phyloP scores from a whole-genome alignment of 2,888 invertebrate species.

The Aporophyla nigra region DNA sequence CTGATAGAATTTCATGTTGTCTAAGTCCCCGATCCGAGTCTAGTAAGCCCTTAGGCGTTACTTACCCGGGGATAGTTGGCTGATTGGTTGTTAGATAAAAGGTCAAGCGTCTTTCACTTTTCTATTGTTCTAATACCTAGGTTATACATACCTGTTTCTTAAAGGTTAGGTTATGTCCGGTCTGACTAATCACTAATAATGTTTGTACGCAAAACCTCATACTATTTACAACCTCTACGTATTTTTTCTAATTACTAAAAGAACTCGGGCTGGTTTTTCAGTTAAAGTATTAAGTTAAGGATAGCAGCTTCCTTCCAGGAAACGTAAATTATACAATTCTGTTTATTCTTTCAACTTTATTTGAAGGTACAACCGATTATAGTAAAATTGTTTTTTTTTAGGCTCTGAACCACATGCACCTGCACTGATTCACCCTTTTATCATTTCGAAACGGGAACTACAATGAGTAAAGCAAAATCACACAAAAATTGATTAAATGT shows the following conservation, averaged over 20 bases:
- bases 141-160: not conserved
- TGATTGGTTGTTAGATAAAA: constrained; percentile 7
- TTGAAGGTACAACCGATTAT: too few relatives aligned
- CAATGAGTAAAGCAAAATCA: constrained; percentile 43
- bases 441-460: constrained; percentile 46
- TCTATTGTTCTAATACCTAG: constrained; percentile 7
- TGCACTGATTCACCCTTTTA: constrained; percentile 39
- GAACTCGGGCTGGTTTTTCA: not conserved
- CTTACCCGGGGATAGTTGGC: not conserved
- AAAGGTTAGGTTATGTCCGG: not conserved
- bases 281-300: not conserved
- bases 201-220: not conserved
- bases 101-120: constrained; percentile 15
- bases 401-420: not conserved
- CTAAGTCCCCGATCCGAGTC: not conserved
- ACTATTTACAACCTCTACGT: not conserved
- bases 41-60: not conserved
- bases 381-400: not conserved
- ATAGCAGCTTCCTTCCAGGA: not conserved
- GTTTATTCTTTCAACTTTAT: not conserved
- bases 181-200: not conserved
- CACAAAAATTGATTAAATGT: constrained; percentile 39
- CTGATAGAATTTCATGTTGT: not conserved
- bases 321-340: not conserved
- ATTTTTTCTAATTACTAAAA: not conserved